Evolutionary conservation across 1,140 invertebrate genomes (phyloP), one percentile per base, ranked within the genome.

Genomic region (Bilobella aurantiaca): DNA sequence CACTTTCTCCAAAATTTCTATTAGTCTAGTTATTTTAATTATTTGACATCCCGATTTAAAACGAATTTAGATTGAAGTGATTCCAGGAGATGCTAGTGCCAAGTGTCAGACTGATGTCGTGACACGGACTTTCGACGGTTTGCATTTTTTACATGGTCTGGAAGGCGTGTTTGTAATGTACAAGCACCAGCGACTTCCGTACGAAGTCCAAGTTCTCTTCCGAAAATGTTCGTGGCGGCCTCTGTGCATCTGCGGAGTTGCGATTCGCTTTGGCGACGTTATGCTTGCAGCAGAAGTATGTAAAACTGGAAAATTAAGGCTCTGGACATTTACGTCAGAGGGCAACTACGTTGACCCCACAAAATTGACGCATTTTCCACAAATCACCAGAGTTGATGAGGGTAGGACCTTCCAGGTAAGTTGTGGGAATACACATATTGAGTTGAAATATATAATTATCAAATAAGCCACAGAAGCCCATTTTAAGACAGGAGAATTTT

Each of bases 91-190:
- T 62, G 71, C 72, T 0, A 58, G 53, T n/a, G 71, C 71, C 63
- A 65, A 64, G 34, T 74, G 73, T 31, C 61, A 53, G 27, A 60
- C 62, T 1, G 64, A 65, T 37, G 67, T 64, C 14, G 62, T 62
- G 27, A 67, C 71, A 12, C 58, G 68, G 16, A 74, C 73, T 14
- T 74, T 74, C 66, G 73, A 74, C 63, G 71, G 69, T 5, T 32
- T 73, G 1, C 32, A 37, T 18, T 74, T 73, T 42, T 16, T 25
- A n/a, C 71, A 74, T 63, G 42, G 49, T 3, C 53, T 71, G 30
- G 69, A 73, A 63, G 73, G 73, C 18, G 68, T 58, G 18, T 74
- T 74, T 61, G 67, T 74, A 14, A 56, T 74, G 2, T 74, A 73
- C 53, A 62, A 62, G 47, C 72, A 74, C 42, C 23, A 62, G 5